Base-by-base conservation (phyloP, 2,113 vertebrate species). In the Melanotaenia duboulayi region DNA sequence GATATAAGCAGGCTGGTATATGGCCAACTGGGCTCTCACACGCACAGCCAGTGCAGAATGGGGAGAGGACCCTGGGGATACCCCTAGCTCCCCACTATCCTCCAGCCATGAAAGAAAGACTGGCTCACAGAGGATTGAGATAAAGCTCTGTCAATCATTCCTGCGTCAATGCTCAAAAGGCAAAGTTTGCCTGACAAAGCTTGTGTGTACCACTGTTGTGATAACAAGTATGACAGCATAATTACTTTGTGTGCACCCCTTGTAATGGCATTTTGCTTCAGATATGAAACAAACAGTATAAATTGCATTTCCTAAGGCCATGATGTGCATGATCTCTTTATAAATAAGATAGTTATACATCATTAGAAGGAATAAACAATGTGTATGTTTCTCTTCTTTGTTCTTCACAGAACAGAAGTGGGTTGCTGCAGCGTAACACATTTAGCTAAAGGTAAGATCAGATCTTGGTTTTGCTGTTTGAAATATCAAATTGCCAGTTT, bases 361-460 rank as follows among this genome's bases (percentile, higher is more conserved):
- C 60, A 35, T n/a, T 7, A 59, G 32, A 44, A 57, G 16, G 35
- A 63, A 51, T 46, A 28, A 62, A 59, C 23, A 35, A 44, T 13
- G 56, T 61, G 39, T n/a, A 14, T 48, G 1, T 54, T 25, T 78
- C 16, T 86, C 11, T 69, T 72, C 22, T 71, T 49, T 63, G 24
- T 50, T 76, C 59, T 62, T 52, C 65, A 73, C 87, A 93, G 92
- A 85, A 63, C 70, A 74, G 68, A 85, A 70, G 81, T 23, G 13
- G 52, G 56, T 73, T 35, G 12, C 68, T 76, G 69, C 86, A 61
- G 82, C 69, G 24, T 84, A 89, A 91, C 76, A 84, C 66, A 60
- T 78, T 83, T 71, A 61, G 17, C 78, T 73, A 65, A 88, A 92
- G 93, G 93, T 94, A 93, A 91, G 93, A 67, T 37, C 28, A 61